A percentile compares a stretch with the other conserved stretches of the same genome.
These are phyloP conservation scores for Microctenopoma steveboyesi DNA, from an alignment of 2,797 vertebrate genomes.

Conservation along the genomic window DNA sequence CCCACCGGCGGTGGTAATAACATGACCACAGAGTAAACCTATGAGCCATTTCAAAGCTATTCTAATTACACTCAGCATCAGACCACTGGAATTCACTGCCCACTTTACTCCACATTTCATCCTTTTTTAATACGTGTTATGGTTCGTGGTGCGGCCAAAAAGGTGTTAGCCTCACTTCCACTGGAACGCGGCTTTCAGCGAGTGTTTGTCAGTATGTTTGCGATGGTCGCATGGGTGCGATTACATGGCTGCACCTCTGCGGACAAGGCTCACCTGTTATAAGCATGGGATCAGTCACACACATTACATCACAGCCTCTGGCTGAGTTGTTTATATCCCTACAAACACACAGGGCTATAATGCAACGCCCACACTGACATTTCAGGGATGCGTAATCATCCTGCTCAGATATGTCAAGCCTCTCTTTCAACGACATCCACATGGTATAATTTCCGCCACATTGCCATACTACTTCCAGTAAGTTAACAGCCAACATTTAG, in stretches of 20 bases:
- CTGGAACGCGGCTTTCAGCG: background rate
- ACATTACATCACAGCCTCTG: conserved; percentile 59
- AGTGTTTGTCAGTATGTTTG: conserved; percentile 1
- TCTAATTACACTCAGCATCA: conserved; percentile 66
- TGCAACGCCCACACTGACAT: conserved; percentile 59
- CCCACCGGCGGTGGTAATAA: conserved; percentile 52
- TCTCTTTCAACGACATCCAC: conserved; percentile 64
- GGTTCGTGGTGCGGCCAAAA: conserved; percentile 51
- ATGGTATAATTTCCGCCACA: conserved; percentile 67
- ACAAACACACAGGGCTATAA: conserved; percentile 50
- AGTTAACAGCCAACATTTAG: conserved; percentile 64
- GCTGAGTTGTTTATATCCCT: conserved; percentile 57
- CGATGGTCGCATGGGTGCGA: conserved; percentile 27
- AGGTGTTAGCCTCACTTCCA: conserved; percentile 45
- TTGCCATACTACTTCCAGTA: conserved; percentile 70
- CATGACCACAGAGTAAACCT: conserved; percentile 53
- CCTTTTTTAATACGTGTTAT: conserved; percentile 39
- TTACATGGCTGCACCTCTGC: conserved; percentile 29
- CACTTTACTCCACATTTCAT: conserved; percentile 49
- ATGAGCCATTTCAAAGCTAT: conserved; percentile 61
- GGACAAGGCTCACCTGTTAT: conserved; percentile 64
- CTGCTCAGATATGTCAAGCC: conserved; percentile 51
- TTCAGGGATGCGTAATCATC: conserved; percentile 55
- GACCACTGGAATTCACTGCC: conserved; percentile 64
- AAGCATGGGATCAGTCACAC: conserved; percentile 52